phyloP scores from a whole-genome alignment of 2,888 invertebrate species.

The Papilio demoleus region DNA sequence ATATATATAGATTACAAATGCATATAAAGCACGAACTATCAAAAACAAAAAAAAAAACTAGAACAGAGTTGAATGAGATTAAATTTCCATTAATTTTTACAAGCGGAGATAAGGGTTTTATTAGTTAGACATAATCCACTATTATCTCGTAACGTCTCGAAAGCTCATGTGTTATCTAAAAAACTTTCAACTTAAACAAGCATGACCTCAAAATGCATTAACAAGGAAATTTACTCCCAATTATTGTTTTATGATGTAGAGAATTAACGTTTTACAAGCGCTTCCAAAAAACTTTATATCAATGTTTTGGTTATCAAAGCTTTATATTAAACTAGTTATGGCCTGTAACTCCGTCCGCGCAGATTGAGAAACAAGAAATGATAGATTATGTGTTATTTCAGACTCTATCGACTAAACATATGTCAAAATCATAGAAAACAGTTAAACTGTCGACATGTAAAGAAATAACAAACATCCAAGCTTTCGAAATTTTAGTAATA shows the following conservation, averaged over 20 bases:
- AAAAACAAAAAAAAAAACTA: slow-evolving; percentile 11
- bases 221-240: slow-evolving; percentile 57
- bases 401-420: too few relatives aligned
- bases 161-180: slow-evolving; percentile 46
- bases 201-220: slow-evolving; percentile 58
- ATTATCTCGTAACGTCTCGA: slow-evolving; percentile 43
- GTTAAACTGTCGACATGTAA: too few relatives aligned
- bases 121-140: slow-evolving; percentile 33
- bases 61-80: slow-evolving; percentile 20
- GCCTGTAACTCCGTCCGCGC: neutral
- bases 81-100: slow-evolving; percentile 38
- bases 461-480: too few relatives aligned
- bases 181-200: slow-evolving; percentile 58
- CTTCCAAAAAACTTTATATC: neutral
- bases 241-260: slow-evolving; percentile 67
- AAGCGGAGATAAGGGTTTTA: slow-evolving; percentile 38
- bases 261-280: slow-evolving; percentile 45
- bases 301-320: neutral
- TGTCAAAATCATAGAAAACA: too few relatives aligned
- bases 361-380: too few relatives aligned
- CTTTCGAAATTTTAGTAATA: too few relatives aligned
- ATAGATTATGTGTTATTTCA: too few relatives aligned
- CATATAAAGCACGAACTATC: slow-evolving; percentile 16
- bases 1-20: too few relatives aligned
- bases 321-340: neutral